Evolutionary conservation across 2,888 invertebrate genomes (phyloP).

Genomic region (Epiblema foenella): DNA sequence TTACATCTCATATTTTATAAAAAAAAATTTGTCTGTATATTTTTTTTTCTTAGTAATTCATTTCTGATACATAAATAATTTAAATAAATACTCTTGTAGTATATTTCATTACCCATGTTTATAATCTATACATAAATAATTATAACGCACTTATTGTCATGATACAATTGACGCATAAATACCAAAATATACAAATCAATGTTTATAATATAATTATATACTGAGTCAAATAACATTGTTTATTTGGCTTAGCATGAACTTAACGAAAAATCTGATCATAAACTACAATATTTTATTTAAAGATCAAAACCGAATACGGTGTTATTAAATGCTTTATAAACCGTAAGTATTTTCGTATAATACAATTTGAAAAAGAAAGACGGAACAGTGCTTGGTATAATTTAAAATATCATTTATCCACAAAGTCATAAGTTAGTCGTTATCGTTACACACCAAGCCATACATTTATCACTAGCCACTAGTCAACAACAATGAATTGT

Average conservation of each 20-base stretch:
- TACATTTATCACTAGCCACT: conserved; percentile 22
- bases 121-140: not conserved
- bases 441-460: not conserved
- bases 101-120: not conserved
- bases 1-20: not conserved
- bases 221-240: not conserved
- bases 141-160: not conserved
- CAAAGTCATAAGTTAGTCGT: not conserved
- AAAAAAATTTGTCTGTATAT: too few species aligned
- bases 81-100: not conserved
- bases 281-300: not conserved
- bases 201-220: not conserved
- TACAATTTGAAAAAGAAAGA: too few species aligned
- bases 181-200: conserved; percentile 4
- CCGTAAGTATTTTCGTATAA: too few species aligned
- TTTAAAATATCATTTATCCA: not conserved
- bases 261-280: not conserved
- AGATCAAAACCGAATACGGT: not conserved
- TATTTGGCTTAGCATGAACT: not conserved
- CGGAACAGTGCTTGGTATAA: too few species aligned
- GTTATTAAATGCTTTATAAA: not conserved
- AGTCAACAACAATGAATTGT: conserved; percentile 32
- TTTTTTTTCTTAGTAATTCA: too few species aligned
- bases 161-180: not conserved
- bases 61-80: not conserved